Evolutionary conservation across 2,113 vertebrate genomes (phyloP).

Genomic region (Illadopsis cleaveri): DNA sequence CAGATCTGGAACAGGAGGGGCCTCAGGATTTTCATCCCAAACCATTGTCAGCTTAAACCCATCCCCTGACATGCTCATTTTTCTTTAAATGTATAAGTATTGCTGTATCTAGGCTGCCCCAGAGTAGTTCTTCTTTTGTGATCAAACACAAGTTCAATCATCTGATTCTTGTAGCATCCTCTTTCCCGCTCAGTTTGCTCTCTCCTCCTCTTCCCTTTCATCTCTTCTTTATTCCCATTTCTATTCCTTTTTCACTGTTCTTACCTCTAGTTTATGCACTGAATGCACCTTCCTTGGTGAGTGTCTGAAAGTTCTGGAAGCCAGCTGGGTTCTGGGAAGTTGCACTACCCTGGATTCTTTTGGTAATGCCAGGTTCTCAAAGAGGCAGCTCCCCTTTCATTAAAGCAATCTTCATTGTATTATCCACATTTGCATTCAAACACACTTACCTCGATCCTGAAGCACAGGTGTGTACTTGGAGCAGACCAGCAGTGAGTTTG

Average conservation of each 20-base stretch:
- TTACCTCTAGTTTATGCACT: background rate
- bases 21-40: background rate
- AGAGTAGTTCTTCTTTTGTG: background rate
- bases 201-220: background rate
- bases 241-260: background rate
- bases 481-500: conserved; percentile 2
- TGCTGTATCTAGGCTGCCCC: background rate
- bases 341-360: background rate
- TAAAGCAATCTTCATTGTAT: conserved; percentile 38
- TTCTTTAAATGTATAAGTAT: background rate
- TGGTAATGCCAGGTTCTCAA: background rate
- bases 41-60: background rate
- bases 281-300: background rate
- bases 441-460: background rate
- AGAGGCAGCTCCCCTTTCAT: background rate
- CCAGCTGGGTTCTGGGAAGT: background rate
- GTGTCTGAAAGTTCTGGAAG: background rate
- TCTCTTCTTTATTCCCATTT: background rate
- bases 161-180: background rate
- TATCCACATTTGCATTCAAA: conserved; percentile 27
- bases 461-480: conserved; percentile 35
- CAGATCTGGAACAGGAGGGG: background rate
- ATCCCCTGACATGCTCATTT: background rate
- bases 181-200: background rate
- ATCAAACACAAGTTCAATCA: background rate